phyloP scores from a whole-genome alignment of 2,888 invertebrate genomes.

The Brachylomia viminalis region DNA sequence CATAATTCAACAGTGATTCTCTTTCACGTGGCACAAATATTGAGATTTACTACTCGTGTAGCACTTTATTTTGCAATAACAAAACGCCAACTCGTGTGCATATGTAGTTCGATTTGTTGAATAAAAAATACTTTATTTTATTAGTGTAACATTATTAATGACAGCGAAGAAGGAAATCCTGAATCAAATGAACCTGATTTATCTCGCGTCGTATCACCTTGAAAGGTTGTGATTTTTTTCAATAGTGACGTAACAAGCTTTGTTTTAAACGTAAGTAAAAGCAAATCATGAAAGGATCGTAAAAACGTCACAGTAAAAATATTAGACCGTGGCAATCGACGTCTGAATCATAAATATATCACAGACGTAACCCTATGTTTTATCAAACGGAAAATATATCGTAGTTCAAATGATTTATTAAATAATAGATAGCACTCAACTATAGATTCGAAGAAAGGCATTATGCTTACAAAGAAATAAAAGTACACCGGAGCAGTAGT shows the following conservation, averaged over 20 bases:
- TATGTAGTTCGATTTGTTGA: slow-evolving; percentile 8
- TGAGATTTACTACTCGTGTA: slow-evolving; percentile 25
- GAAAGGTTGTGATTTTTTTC: slow-evolving; percentile 18
- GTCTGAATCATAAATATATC: slow-evolving; percentile 41
- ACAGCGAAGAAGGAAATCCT: slow-evolving; percentile 43
- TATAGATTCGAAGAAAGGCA: background rate
- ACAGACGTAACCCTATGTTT: slow-evolving; percentile 26
- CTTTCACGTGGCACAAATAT: slow-evolving; percentile 32
- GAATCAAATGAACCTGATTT: slow-evolving; percentile 36
- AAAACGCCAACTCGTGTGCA: slow-evolving; percentile 14
- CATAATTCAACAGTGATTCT: slow-evolving; percentile 15
- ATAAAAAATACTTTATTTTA: slow-evolving; percentile 13
- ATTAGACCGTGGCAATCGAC: slow-evolving; percentile 37
- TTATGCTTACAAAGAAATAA: background rate
- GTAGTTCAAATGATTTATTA: slow-evolving; percentile 8
- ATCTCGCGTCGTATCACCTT: slow-evolving; percentile 33
- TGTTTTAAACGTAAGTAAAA: slow-evolving; percentile 32
- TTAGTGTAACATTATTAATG: slow-evolving; percentile 18
- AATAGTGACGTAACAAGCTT: slow-evolving; percentile 3
- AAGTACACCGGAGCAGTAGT: background rate
- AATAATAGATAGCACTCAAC: slow-evolving; percentile 9
- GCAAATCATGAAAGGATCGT: slow-evolving; percentile 11
- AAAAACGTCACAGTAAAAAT: slow-evolving; percentile 31
- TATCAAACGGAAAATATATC: slow-evolving; percentile 31
- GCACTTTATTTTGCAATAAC: slow-evolving; percentile 33